Evolutionary conservation across 2,797 vertebrate species (phyloP).

Genomic region (Sebastes ruberrimus): DNA sequence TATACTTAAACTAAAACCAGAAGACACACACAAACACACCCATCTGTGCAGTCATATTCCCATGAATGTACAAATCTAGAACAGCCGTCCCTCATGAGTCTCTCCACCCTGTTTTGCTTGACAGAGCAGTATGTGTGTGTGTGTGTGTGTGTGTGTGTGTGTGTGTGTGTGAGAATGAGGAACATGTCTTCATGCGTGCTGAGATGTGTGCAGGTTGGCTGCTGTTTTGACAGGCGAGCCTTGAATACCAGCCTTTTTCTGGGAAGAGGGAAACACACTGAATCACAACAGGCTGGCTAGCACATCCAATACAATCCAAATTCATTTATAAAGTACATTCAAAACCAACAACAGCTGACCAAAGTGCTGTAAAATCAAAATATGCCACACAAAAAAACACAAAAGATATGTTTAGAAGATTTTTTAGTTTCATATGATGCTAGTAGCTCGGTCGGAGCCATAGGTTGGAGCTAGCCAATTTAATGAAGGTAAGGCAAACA

Average conservation of each 20-base stretch:
- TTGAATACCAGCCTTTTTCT: slow-evolving; percentile 66
- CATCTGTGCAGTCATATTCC: not conserved
- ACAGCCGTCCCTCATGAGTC: slow-evolving; percentile 9
- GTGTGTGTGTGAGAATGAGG: not conserved
- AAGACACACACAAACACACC: not conserved
- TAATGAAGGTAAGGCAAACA: no score
- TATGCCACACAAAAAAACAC: no score
- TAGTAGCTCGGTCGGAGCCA: no score
- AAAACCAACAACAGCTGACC: not conserved
- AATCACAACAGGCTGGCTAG: slow-evolving; percentile 50
- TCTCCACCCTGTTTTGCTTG: slow-evolving; percentile 35
- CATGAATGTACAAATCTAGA: slow-evolving; percentile 20
- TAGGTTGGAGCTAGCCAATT: no score
- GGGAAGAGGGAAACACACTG: slow-evolving; percentile 36
- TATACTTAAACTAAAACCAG: not conserved
- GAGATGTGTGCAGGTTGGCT: slow-evolving; percentile 61
- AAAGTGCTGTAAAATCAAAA: not conserved
- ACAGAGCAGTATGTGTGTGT: not conserved
- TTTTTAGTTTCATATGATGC: no score
- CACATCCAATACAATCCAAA: not conserved
- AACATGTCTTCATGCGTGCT: not conserved
- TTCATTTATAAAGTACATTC: not conserved
- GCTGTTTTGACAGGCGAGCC: slow-evolving; percentile 75
- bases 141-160: no score
- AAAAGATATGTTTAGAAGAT: not conserved